A percentile compares a stretch with the other conserved stretches of the same genome.
These are phyloP conservation scores for Bombus huntii DNA, from an alignment of 1,140 invertebrate species.

Conservation along the genomic window DNA sequence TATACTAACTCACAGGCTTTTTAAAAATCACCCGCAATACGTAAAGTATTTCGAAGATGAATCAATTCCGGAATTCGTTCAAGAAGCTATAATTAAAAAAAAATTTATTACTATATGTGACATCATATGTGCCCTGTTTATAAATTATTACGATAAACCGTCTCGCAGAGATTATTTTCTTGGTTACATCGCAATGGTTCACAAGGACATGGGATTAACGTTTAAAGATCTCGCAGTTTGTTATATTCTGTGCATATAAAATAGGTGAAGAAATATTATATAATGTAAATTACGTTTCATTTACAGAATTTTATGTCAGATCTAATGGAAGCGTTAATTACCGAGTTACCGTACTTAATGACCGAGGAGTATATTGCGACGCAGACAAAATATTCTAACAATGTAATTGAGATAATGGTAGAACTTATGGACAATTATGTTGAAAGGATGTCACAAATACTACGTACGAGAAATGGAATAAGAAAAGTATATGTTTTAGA, in stretches of 20 bases:
- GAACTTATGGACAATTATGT: not conserved
- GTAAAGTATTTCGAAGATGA: conserved; percentile 14
- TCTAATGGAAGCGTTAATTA: not conserved
- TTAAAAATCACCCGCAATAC: conserved; percentile 24
- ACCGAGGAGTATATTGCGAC: not conserved
- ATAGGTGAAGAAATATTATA: not conserved
- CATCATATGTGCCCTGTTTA: conserved; percentile 25
- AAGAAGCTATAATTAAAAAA: conserved; percentile 48
- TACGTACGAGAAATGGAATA: too few species aligned
- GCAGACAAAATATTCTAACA: not conserved
- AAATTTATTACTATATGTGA: conserved; percentile 42
- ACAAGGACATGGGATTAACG: conserved; percentile 40
- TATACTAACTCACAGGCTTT: not conserved
- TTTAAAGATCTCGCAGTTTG: not conserved
- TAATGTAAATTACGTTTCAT: not conserved
- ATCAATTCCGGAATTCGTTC: conserved; percentile 6
- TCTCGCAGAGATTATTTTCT: conserved; percentile 40
- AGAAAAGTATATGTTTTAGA: not conserved
- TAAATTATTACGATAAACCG: conserved; percentile 44
- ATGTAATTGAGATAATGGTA: not conserved
- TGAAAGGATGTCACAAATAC: not conserved
- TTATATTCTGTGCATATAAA: not conserved
- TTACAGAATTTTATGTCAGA: conserved; percentile 18
- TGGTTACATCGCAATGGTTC: conserved; percentile 56
- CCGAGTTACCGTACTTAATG: conserved; percentile 2